Base-by-base conservation (phyloP, 1,140 invertebrate genomes). In the Amyelois transitella region DNA sequence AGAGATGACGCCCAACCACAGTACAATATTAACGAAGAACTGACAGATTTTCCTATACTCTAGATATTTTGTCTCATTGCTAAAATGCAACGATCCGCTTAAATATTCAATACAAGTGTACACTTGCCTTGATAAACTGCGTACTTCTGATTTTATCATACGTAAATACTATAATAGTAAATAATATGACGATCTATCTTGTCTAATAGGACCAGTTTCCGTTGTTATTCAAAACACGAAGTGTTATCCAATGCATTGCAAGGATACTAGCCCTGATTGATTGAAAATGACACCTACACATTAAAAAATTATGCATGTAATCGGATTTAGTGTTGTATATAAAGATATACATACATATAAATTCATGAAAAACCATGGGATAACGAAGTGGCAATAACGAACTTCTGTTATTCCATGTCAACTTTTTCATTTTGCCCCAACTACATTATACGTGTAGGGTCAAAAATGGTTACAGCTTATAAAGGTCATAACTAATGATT, bases 41-140 rank as follows among this genome's bases (percentile, higher is more conserved):
- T 38, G 5, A 8, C 2, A 5, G 2, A n/a, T 38, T 0, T 2
- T 6, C 17, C 32, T 38, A 14, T 38, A 38, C 32, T 14, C 12
- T 38, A 14, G 32, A 14, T 38, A 2, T 14, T 38, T 38, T 38
- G 32, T 38, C 1, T 2, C 17, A 38, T 12, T 38, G 51, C 21
- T 43, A 55, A 51, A 28, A 51, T 54, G 49, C 43, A 44, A 22
- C 51, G 53, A 32, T 45, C 43, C 24, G 21, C 12, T 20, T 59
- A 53, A 20, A 17, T 59, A 59, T 59, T 53, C 51, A 38, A 24
- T n/a, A 18, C 47, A 28, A 48, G 44, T 10, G 17, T 38, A 14
- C n/a, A 14, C 32, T 38, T 38, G 32, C 32, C 32, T 38, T 38
- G 32, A 14, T 38, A 38, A 38, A 38, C 4, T 24, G 8, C 1